Percentiles rank a stretch among this genome's conserved stretches.
Evolutionary conservation across 2,113 vertebrate species (phyloP).

Genomic region (Axis porcinus): DNA sequence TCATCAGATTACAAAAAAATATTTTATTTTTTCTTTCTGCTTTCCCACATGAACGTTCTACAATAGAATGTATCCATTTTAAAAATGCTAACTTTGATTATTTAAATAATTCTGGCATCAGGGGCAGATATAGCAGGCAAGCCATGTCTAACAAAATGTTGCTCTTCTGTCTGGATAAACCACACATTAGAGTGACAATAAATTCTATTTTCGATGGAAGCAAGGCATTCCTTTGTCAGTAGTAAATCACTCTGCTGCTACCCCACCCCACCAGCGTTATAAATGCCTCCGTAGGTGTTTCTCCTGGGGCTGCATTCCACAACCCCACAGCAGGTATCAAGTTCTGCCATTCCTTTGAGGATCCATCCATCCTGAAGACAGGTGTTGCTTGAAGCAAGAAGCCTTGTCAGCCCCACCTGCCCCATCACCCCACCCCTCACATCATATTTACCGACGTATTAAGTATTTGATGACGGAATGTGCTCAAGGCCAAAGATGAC

Average conservation of each 20-base stretch:
- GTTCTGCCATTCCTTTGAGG: not conserved
- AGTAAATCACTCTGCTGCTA: not conserved
- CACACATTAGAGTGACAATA: not conserved
- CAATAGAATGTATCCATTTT: not conserved
- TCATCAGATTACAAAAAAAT: not conserved
- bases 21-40: not conserved
- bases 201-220: not conserved
- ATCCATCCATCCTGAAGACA: not conserved
- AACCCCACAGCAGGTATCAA: not conserved
- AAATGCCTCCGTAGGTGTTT: not conserved
- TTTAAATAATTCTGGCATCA: not conserved
- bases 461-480: constrained; percentile 38
- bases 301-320: constrained; percentile 53
- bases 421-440: not conserved
- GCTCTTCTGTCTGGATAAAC: not conserved
- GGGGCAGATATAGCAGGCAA: not conserved
- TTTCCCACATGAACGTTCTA: not conserved
- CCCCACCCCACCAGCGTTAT: not conserved
- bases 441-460: not conserved
- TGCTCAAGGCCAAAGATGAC: not conserved
- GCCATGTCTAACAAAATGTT: not conserved
- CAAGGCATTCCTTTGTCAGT: constrained; percentile 29
- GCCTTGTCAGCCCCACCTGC: not conserved
- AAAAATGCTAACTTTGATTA: not conserved
- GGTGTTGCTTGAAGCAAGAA: not conserved